Conservation (phyloP, 2,888 invertebrate species). For the Eurois occulta region DNA sequence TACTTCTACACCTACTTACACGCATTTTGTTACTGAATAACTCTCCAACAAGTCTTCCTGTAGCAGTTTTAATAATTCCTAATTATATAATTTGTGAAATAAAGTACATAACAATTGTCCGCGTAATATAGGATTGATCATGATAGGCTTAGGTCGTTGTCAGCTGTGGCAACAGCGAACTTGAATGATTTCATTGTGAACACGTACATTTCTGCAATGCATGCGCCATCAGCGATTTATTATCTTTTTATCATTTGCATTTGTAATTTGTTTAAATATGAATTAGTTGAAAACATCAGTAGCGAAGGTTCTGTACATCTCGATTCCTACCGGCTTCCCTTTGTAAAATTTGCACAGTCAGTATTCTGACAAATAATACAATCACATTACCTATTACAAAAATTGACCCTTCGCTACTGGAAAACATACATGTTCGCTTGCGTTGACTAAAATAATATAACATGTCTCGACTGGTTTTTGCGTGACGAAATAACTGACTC, state of each 20-base stretch:
- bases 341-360: no score
- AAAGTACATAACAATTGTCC: conserved; percentile 47
- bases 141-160: conserved; percentile 72
- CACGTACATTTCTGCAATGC: conserved; percentile 60
- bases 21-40: conserved; percentile 42
- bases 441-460: not conserved
- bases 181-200: conserved; percentile 74
- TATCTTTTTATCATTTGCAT: conserved; percentile 1
- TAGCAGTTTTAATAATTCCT: conserved; percentile 32
- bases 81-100: conserved; percentile 57
- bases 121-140: conserved; percentile 65
- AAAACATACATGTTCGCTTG: conserved; percentile 2
- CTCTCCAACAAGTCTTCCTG: conserved; percentile 27
- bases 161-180: conserved; percentile 73
- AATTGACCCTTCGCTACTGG: no score
- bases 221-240: conserved; percentile 68
- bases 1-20: conserved; percentile 15
- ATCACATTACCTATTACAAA: no score
- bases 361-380: no score
- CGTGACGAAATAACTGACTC: not conserved
- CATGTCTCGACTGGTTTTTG: conserved; percentile 5
- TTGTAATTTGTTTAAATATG: not conserved
- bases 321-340: no score
- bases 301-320: no score
- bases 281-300: not conserved